Evolutionary conservation across 2,888 invertebrate species (phyloP).

Genomic region (Pharmacophagus antenor): DNA sequence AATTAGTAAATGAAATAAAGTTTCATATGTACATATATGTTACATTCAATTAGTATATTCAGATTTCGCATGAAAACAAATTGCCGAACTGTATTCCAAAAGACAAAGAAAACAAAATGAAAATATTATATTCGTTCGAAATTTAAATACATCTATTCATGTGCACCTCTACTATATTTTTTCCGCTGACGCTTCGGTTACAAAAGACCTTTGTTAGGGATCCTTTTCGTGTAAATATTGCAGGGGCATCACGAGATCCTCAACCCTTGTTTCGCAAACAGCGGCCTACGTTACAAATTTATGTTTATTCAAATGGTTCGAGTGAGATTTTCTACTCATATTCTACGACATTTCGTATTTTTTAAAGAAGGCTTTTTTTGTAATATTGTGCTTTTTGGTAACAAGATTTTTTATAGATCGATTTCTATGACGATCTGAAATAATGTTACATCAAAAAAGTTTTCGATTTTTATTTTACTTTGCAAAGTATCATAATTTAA

Average conservation of each 20-base stretch:
- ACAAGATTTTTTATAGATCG: background rate
- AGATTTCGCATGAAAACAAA: too few species aligned
- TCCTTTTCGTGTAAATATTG: constrained; percentile 29
- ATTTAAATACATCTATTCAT: too few species aligned
- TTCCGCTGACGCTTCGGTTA: constrained; percentile 23
- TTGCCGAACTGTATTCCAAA: too few species aligned
- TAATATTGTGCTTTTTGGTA: background rate
- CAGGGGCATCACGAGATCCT: constrained; percentile 28
- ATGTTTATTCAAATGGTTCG: constrained; percentile 30
- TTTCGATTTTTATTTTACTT: too few species aligned
- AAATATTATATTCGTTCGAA: constrained; percentile 7
- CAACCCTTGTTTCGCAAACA: constrained; percentile 29
- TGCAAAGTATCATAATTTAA: too few species aligned
- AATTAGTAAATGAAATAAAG: too few species aligned
- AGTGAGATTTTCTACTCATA: constrained; percentile 13
- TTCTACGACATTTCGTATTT: constrained; percentile 8
- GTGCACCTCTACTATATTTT: constrained; percentile 2
- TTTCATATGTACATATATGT: too few species aligned
- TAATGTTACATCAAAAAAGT: too few species aligned
- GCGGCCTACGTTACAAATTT: constrained; percentile 26
- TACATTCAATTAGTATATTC: too few species aligned
- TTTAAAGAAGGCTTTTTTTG: constrained; percentile 5
- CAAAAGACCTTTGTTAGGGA: constrained; percentile 30
- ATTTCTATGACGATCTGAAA: too few species aligned
- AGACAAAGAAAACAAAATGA: background rate